Conservation (phyloP, 1,140 invertebrate genomes). For the Myzus persicae region DNA sequence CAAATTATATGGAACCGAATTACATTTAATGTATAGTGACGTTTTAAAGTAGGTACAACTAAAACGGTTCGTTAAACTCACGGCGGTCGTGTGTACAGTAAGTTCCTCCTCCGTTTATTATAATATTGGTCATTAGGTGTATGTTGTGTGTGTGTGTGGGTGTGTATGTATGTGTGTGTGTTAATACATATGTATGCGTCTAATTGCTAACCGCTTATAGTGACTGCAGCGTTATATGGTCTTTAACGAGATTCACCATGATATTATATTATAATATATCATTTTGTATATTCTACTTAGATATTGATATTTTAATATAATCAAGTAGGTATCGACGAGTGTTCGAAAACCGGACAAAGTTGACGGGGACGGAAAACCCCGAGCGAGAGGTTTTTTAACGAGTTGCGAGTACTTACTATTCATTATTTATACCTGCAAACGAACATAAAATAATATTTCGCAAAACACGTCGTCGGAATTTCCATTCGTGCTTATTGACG, state of each 20-base stretch:
- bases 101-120: neutral
- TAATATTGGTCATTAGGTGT: neutral
- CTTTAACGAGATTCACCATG: neutral
- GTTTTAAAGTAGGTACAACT: neutral
- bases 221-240: neutral
- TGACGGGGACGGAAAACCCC: neutral
- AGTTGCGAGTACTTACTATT: no score
- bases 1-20: neutral
- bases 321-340: neutral
- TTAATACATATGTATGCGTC: neutral
- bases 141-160: neutral
- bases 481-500: neutral
- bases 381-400: no score
- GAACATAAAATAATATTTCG: no score
- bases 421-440: no score
- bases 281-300: no score
- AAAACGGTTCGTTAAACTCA: neutral
- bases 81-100: neutral
- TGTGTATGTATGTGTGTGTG: neutral
- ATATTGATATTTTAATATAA: no score
- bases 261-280: neutral
- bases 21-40: no score
- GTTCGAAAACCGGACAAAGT: neutral
- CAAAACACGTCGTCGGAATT: neutral
- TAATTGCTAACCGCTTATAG: neutral